Evolutionary conservation across 1,140 invertebrate species (phyloP).

Genomic region (Halictus rubicundus): DNA sequence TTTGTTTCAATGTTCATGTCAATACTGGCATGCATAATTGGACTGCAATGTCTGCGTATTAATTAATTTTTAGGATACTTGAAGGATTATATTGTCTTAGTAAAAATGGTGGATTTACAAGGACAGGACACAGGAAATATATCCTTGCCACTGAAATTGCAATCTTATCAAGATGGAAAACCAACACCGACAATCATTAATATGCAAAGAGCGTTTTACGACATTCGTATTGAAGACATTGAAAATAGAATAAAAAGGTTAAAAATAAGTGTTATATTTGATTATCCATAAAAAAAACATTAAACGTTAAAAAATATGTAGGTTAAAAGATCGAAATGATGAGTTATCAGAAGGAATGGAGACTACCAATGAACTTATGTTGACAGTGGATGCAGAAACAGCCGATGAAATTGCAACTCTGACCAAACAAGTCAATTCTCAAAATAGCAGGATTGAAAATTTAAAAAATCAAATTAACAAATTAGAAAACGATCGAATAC

Average conservation of each 20-base stretch:
- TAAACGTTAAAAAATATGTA: slow-evolving; percentile 46
- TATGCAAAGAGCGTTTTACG: slow-evolving; percentile 69
- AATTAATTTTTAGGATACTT: not conserved
- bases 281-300: slow-evolving; percentile 7
- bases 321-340: slow-evolving; percentile 67
- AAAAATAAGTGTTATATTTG: slow-evolving; percentile 19
- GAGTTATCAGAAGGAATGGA: slow-evolving; percentile 54
- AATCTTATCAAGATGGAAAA: slow-evolving; percentile 53
- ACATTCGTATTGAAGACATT: slow-evolving; percentile 62
- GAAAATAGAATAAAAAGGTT: slow-evolving; percentile 66
- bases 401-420: slow-evolving; percentile 66
- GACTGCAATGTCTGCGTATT: too few relatives aligned
- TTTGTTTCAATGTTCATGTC: slow-evolving; percentile 2
- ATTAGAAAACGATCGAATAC: slow-evolving; percentile 44
- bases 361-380: slow-evolving; percentile 20
- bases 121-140: slow-evolving; percentile 59
- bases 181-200: slow-evolving; percentile 64
- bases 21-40: too few relatives aligned
- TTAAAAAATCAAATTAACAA: slow-evolving; percentile 49
- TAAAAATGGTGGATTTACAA: slow-evolving; percentile 56
- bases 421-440: slow-evolving; percentile 55
- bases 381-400: slow-evolving; percentile 56
- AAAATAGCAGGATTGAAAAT: slow-evolving; percentile 58
- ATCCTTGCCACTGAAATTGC: slow-evolving; percentile 64
- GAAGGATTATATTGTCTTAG: too few relatives aligned